These are phyloP conservation scores for Synanthedon vespiformis DNA, from an alignment of 2,888 invertebrate species.

Conservation along the genomic window DNA sequence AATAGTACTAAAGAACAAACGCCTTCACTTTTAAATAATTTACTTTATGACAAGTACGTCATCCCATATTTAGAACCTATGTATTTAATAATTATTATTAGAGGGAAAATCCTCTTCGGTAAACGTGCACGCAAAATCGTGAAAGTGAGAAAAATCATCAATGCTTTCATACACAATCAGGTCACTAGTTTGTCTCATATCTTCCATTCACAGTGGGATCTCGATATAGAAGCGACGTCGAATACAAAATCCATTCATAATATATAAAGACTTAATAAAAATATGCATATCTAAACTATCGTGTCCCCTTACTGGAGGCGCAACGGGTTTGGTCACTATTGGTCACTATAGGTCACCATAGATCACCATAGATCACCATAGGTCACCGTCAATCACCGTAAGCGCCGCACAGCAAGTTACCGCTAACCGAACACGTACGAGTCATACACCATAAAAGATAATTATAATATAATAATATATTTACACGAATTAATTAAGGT, in stretches of 20 bases:
- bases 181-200: slow-evolving; percentile 69
- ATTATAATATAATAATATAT: slow-evolving; percentile 61
- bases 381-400: neutral
- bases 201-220: slow-evolving; percentile 65
- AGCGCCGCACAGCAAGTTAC: slow-evolving; percentile 5
- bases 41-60: slow-evolving; percentile 41
- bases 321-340: slow-evolving; percentile 8
- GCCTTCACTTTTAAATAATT: slow-evolving; percentile 61
- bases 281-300: slow-evolving; percentile 67
- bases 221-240: slow-evolving; percentile 61
- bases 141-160: slow-evolving; percentile 59
- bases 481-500: slow-evolving; percentile 65
- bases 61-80: slow-evolving; percentile 50
- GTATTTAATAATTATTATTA: slow-evolving; percentile 26
- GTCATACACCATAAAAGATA: slow-evolving; percentile 49
- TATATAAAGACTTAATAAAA: slow-evolving; percentile 66
- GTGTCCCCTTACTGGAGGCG: slow-evolving; percentile 35
- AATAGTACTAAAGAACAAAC: slow-evolving; percentile 61
- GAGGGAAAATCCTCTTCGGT: slow-evolving; percentile 54
- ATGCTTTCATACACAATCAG: slow-evolving; percentile 66
- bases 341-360: neutral
- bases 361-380: neutral
- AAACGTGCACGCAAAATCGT: slow-evolving; percentile 63
- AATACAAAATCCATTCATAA: slow-evolving; percentile 69
- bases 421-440: slow-evolving; percentile 31